Conservation (phyloP, 2,113 vertebrate species). For the human (Homo sapiens) region GRCh38 chr13:25112501-25113000, state of each 20-base stretch:
- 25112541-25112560: not conserved
- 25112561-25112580: not conserved
- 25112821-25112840: not conserved
- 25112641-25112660: not conserved
- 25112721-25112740: not conserved
- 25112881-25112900: not conserved
- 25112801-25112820: not conserved
- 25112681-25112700: not conserved
- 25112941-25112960: not conserved
- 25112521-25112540: not conserved
- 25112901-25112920: not conserved
- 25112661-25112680: not conserved
- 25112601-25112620: not conserved
- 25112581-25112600: rapidly evolving
- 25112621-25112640: not conserved
- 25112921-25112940: not conserved
- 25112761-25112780: not conserved
- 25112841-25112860: not conserved
- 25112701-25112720: not conserved
- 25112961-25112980: not conserved
- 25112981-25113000: not conserved
- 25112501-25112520: not conserved
- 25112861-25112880: not conserved
- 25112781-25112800: not conserved
- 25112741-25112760: not conserved